These are phyloP conservation scores for Sclerurus mexicanus DNA, from an alignment of 2,113 vertebrate genomes.

Conservation along the genomic window DNA sequence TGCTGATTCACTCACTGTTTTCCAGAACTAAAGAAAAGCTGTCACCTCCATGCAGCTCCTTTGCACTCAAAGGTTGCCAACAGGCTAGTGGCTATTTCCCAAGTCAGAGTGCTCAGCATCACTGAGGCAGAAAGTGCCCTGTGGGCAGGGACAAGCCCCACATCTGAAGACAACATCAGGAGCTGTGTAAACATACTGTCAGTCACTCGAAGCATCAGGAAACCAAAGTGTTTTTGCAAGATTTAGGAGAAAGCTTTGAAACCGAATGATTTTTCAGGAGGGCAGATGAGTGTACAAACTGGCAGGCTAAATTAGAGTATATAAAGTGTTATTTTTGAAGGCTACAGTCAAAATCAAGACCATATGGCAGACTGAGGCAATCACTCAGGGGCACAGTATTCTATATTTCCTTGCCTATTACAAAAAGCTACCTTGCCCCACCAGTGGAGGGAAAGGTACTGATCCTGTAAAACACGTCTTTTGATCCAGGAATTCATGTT, in stretches of 20 bases:
- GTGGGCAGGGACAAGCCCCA: background rate
- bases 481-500: background rate
- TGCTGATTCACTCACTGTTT: background rate
- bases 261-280: background rate
- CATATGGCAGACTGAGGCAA: background rate
- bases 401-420: background rate
- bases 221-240: background rate
- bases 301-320: background rate
- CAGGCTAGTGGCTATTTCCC: background rate
- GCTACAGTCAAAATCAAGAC: background rate
- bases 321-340: background rate
- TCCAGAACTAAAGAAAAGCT: background rate
- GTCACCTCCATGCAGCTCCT: background rate
- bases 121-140: background rate
- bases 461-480: background rate
- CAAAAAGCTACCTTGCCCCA: background rate
- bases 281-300: background rate
- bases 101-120: background rate
- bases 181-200: background rate
- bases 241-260: background rate
- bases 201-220: background rate
- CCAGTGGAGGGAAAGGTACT: background rate
- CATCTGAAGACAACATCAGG: background rate
- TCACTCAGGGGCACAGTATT: background rate
- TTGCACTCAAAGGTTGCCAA: fast-evolving